Evolutionary conservation across 2,113 vertebrate species (phyloP).

Genomic region (Prolemur simus): DNA sequence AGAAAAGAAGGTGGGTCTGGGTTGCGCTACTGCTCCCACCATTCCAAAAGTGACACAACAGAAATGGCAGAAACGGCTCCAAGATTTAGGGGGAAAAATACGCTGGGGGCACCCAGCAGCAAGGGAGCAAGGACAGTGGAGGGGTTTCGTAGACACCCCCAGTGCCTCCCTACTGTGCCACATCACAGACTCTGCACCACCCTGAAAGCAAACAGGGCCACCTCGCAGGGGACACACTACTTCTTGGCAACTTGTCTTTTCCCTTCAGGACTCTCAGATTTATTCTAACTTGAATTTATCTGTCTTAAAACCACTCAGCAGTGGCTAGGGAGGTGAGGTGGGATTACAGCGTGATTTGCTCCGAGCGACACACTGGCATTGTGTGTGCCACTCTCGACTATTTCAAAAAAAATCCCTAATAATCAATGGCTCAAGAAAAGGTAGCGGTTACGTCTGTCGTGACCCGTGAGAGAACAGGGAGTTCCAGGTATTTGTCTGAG

Average conservation of each 20-base stretch:
- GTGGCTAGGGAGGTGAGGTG: background rate
- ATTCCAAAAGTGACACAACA: background rate
- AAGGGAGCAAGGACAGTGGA: background rate
- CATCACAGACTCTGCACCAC: fast-evolving
- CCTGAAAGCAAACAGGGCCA: background rate
- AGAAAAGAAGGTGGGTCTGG: background rate
- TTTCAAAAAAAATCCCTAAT: background rate
- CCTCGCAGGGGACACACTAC: background rate
- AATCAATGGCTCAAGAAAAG: background rate
- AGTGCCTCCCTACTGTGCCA: background rate
- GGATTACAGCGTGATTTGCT: background rate
- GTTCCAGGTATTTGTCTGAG: background rate
- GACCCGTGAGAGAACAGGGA: background rate
- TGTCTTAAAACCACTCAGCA: background rate
- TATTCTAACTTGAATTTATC: background rate
- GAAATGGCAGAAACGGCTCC: background rate
- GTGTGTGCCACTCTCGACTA: background rate
- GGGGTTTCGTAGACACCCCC: background rate
- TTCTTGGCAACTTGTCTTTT: background rate
- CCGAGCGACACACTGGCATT: background rate
- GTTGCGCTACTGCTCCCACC: too few species aligned
- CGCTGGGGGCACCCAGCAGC: background rate
- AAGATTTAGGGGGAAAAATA: background rate
- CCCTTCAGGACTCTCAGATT: background rate
- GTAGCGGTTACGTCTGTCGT: background rate